These are phyloP conservation scores for Cynopterus sphinx DNA, from an alignment of 2,797 vertebrate species.

Conservation along the genomic window DNA sequence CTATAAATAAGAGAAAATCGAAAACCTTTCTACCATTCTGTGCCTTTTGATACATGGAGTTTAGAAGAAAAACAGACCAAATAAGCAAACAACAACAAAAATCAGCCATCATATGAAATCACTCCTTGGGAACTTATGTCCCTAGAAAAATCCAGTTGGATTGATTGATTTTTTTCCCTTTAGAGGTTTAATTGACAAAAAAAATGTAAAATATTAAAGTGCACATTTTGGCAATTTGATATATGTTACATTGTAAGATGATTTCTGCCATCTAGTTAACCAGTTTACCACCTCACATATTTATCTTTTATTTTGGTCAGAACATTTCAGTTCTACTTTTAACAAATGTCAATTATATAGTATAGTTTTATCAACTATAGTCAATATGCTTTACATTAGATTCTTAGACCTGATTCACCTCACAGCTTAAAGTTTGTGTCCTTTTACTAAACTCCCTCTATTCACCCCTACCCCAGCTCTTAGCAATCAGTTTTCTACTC, in stretches of 20 bases:
- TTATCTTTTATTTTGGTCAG: background rate
- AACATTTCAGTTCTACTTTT: too few species aligned
- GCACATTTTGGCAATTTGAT: too few species aligned
- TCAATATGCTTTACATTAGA: background rate
- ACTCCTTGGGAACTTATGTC: background rate
- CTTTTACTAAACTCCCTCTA: too few species aligned
- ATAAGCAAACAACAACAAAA: background rate
- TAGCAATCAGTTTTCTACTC: too few species aligned
- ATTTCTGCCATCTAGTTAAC: background rate
- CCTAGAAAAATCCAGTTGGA: background rate
- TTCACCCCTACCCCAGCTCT: too few species aligned
- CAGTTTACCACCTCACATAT: background rate
- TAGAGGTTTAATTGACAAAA: background rate
- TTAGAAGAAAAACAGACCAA: background rate
- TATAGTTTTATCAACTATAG: background rate
- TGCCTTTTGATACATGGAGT: background rate
- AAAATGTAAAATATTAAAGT: background rate
- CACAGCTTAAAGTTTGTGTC: too few species aligned
- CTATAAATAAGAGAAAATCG: background rate
- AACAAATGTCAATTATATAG: background rate
- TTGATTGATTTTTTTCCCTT: background rate
- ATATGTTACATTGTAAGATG: background rate
- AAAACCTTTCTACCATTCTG: background rate
- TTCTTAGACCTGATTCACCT: background rate
- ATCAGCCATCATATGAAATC: background rate